Evolutionary conservation across 2,888 invertebrate species (phyloP).

Genomic region (Drosophila nr. perissopoda): DNA sequence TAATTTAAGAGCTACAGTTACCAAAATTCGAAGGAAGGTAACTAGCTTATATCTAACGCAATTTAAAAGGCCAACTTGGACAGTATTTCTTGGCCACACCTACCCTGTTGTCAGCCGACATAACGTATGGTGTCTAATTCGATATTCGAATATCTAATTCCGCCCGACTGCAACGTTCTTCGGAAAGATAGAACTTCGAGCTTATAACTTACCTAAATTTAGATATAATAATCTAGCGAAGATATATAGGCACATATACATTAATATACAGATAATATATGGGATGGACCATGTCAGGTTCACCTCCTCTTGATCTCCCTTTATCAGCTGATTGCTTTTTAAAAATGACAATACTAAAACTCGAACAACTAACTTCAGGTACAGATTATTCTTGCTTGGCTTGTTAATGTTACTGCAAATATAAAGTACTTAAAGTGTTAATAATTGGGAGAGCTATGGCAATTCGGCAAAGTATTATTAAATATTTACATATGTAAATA

Average conservation of each 20-base stretch:
- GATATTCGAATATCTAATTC: too few relatives aligned
- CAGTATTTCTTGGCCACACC: too few relatives aligned
- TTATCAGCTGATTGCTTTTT: slow-evolving; percentile 85
- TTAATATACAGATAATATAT: not conserved
- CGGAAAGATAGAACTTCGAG: too few relatives aligned
- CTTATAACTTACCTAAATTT: slow-evolving; percentile 67
- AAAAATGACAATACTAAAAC: not conserved
- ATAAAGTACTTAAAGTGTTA: not conserved
- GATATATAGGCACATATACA: not conserved
- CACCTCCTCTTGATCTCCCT: slow-evolving; percentile 88
- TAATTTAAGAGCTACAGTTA: too few relatives aligned
- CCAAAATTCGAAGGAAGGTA: too few relatives aligned
- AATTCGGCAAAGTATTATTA: not conserved
- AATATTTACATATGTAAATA: not conserved
- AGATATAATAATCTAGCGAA: slow-evolving; percentile 74
- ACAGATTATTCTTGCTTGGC: not conserved
- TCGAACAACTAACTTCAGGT: not conserved
- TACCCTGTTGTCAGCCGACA: too few relatives aligned
- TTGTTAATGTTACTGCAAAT: not conserved
- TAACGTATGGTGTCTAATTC: too few relatives aligned
- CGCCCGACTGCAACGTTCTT: too few relatives aligned
- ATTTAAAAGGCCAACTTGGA: too few relatives aligned
- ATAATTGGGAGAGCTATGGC: not conserved
- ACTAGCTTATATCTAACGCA: too few relatives aligned
- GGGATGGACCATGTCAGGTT: slow-evolving; percentile 28